These are phyloP conservation scores for Zophobas morio DNA, from an alignment of 1,140 invertebrate genomes.

Conservation along the genomic window DNA sequence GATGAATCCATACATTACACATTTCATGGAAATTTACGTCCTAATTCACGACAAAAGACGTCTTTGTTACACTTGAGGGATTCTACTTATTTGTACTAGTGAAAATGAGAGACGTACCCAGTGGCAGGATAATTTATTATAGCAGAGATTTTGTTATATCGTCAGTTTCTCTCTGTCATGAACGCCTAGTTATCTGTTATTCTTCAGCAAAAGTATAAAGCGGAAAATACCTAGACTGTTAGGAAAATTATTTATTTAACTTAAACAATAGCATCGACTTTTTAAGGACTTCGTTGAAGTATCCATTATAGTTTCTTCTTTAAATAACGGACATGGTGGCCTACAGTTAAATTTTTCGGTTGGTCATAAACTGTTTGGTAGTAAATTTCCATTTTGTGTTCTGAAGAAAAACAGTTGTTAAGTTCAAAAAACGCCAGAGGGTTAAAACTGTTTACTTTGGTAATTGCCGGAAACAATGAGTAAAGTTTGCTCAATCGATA, in stretches of 20 bases:
- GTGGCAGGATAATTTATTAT: too few relatives aligned
- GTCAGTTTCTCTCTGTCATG: too few relatives aligned
- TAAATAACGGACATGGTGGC: neutral
- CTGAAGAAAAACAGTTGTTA: constrained; percentile 38
- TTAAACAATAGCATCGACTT: neutral
- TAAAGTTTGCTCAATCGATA: constrained; percentile 57
- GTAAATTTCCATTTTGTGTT: constrained; percentile 22
- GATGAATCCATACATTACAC: too few relatives aligned
- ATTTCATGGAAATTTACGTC: too few relatives aligned
- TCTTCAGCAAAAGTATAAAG: too few relatives aligned
- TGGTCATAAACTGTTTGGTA: neutral
- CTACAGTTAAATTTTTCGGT: neutral
- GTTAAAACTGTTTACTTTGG: constrained; percentile 54
- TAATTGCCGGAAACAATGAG: constrained; percentile 58
- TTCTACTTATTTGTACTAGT: neutral
- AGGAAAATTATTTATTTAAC: too few relatives aligned
- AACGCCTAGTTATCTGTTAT: too few relatives aligned
- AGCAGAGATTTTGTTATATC: too few relatives aligned
- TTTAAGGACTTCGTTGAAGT: constrained; percentile 1
- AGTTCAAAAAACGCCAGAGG: constrained; percentile 46
- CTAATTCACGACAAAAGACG: too few relatives aligned
- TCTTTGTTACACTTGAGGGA: too few relatives aligned
- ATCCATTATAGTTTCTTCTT: neutral
- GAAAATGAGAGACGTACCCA: neutral
- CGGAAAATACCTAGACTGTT: too few relatives aligned